Conservation (phyloP, 2,888 invertebrate genomes). For the Plagodis pulveraria region DNA sequence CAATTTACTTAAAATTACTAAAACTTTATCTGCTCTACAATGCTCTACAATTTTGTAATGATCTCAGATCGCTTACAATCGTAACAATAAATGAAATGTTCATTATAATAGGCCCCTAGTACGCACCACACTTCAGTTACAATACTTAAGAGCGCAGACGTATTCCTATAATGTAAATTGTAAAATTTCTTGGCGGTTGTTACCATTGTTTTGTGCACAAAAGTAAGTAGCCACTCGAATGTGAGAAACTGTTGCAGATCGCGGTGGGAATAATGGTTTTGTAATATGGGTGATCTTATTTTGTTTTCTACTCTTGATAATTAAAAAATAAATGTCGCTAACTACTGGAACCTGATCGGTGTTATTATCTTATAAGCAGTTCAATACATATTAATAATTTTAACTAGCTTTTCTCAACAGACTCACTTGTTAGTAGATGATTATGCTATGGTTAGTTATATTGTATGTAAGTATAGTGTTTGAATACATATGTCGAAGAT, state of each 20-base stretch:
- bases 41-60: conserved; percentile 21
- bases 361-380: too few species aligned
- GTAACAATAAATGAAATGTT: conserved; percentile 59
- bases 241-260: conserved; percentile 75
- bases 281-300: conserved; percentile 32
- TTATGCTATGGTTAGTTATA: too few species aligned
- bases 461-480: too few species aligned
- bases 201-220: conserved; percentile 70
- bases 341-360: too few species aligned
- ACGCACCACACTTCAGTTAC: conserved; percentile 47
- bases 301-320: neutral
- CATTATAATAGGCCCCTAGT: conserved; percentile 42
- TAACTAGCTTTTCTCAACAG: too few species aligned
- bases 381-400: too few species aligned
- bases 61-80: conserved; percentile 64
- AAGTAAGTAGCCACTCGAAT: conserved; percentile 64
- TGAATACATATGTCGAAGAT: too few species aligned
- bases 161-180: conserved; percentile 57
- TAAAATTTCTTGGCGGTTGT: conserved; percentile 51
- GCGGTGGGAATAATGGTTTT: conserved; percentile 74
- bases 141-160: conserved; percentile 49
- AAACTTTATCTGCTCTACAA: neutral
- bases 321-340: too few species aligned
- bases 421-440: too few species aligned
- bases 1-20: too few species aligned